phyloP scores from a whole-genome alignment of 2,113 vertebrate genomes.

The Puffinus mauretanicus region DNA sequence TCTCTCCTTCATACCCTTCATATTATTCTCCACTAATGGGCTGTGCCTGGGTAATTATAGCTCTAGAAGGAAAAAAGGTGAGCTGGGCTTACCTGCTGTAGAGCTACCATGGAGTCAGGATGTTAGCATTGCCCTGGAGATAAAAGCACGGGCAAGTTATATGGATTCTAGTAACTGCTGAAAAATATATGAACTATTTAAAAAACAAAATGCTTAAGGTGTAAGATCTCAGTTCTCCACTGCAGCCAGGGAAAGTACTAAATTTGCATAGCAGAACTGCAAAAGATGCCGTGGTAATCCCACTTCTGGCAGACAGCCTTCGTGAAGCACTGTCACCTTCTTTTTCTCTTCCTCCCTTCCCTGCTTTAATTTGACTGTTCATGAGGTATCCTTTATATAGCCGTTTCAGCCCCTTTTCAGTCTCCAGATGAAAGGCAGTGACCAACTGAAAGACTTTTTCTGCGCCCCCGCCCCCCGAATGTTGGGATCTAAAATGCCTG shows the following conservation, averaged over 20 bases:
- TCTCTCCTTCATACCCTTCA: neutral
- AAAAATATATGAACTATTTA: constrained; percentile 17
- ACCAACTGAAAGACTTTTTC: neutral
- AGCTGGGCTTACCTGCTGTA: neutral
- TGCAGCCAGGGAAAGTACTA: neutral
- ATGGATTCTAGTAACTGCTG: neutral
- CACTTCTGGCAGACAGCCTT: neutral
- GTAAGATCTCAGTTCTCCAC: neutral
- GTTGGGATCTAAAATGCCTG: neutral
- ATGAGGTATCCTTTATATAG: neutral
- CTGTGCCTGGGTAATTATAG: neutral
- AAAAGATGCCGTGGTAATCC: neutral
- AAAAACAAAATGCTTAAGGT: neutral
- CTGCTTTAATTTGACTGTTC: neutral
- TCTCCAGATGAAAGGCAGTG: neutral
- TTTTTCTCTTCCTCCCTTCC: neutral
- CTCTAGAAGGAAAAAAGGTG: neutral
- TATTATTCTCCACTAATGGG: neutral
- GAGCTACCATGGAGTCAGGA: neutral
- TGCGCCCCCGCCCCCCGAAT: fast-evolving
- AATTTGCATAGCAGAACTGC: neutral
- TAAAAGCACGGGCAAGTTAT: neutral
- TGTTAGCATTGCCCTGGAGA: neutral
- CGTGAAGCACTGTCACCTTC: neutral
- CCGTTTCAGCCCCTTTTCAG: neutral